phyloP scores from a whole-genome alignment of 1,140 invertebrate species.

The Grapholita molesta region DNA sequence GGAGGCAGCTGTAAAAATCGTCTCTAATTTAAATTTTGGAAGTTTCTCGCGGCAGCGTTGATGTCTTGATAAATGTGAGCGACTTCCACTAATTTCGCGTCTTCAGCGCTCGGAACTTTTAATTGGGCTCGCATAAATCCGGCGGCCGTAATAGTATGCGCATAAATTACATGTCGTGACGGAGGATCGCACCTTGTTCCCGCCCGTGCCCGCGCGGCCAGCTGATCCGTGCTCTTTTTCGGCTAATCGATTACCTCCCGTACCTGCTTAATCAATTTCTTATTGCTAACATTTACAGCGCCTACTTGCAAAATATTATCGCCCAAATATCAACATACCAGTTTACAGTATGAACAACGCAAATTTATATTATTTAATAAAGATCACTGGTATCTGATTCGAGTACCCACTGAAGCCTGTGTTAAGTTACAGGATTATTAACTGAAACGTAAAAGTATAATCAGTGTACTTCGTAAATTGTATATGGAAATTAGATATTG shows the following conservation, averaged over 20 bases:
- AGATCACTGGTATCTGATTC: too few species aligned
- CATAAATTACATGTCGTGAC: slow-evolving; percentile 69
- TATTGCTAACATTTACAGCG: neutral
- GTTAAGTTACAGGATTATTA: too few species aligned
- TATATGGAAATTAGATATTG: too few species aligned
- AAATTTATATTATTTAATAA: too few species aligned
- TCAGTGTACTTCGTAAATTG: too few species aligned
- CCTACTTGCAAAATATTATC: too few species aligned
- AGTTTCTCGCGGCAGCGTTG: slow-evolving; percentile 73
- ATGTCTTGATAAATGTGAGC: slow-evolving; percentile 76
- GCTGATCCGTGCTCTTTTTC: neutral
- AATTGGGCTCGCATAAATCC: slow-evolving; percentile 74
- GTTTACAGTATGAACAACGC: too few species aligned
- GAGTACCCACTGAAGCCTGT: too few species aligned
- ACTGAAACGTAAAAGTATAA: too few species aligned
- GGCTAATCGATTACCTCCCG: neutral
- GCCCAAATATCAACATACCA: too few species aligned
- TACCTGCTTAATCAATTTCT: neutral
- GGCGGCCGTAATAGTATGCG: slow-evolving; percentile 52
- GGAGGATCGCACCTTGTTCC: slow-evolving; percentile 39
- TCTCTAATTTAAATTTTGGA: slow-evolving; percentile 79
- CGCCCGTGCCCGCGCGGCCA: neutral
- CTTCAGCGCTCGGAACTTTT: slow-evolving; percentile 71
- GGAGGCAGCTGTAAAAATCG: slow-evolving; percentile 77
- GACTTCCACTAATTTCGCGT: slow-evolving; percentile 74